Evolutionary conservation across 2,113 vertebrate species (phyloP).

Genomic region (Tragelaphus imberbis): DNA sequence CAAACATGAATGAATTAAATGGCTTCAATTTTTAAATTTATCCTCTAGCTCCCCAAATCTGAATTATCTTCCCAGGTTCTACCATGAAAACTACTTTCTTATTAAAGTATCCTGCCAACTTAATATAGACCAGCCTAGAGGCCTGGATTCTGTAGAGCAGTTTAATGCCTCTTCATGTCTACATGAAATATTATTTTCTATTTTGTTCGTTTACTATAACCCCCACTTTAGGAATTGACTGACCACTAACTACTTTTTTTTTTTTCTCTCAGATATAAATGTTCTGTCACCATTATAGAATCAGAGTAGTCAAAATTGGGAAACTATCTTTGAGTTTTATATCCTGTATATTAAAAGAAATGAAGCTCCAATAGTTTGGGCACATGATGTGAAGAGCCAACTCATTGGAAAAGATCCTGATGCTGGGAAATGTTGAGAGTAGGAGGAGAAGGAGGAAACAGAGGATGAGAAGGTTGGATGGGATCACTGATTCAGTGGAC

Average conservation of each 20-base stretch:
- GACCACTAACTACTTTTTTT: neutral
- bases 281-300: neutral
- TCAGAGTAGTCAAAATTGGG: neutral
- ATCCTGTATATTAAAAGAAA: neutral
- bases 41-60: neutral
- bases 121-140: neutral
- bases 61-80: neutral
- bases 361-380: neutral
- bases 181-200: neutral
- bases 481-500: neutral
- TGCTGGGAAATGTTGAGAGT: neutral
- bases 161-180: neutral
- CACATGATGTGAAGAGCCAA: neutral
- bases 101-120: neutral
- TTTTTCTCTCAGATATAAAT: neutral
- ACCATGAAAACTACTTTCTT: neutral
- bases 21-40: neutral
- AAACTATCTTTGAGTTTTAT: neutral
- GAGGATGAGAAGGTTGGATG: neutral
- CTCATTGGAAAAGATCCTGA: neutral
- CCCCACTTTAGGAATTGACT: neutral
- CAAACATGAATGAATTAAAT: neutral
- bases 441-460: neutral
- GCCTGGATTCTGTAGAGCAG: fast-evolving
- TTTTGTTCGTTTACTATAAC: neutral